Conservation (phyloP, 1,140 invertebrate genomes). For the Probaryconus sp. region DNA sequence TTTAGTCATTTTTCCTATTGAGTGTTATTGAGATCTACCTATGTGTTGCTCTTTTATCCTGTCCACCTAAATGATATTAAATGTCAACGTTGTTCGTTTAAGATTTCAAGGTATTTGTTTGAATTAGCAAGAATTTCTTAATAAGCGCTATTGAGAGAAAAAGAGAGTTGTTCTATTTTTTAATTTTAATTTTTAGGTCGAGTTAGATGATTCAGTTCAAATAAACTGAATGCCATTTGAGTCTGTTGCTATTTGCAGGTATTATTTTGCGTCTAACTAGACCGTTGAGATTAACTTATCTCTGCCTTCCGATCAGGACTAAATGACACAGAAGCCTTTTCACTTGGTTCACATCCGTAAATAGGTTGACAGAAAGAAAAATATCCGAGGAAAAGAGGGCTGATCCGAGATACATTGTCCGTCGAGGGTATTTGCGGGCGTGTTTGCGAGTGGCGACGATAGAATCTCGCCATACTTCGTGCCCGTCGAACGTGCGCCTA, state of each 20-base stretch:
- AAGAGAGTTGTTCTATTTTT: no score
- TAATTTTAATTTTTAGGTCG: no score
- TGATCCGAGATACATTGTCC: constrained; percentile 59
- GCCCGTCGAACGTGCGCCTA: constrained; percentile 21
- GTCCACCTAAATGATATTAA: no score
- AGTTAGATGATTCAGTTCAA: no score
- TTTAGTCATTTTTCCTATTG: background rate
- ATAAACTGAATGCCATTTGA: no score
- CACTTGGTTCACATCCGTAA: constrained; percentile 18
- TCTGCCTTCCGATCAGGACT: background rate
- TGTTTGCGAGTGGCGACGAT: constrained; percentile 59
- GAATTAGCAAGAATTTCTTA: no score
- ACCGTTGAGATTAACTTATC: background rate
- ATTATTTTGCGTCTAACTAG: background rate
- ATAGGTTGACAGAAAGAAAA: constrained; percentile 34
- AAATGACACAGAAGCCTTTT: constrained; percentile 1
- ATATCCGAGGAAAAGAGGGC: constrained; percentile 30
- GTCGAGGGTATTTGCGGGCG: constrained; percentile 51
- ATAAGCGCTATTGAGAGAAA: no score
- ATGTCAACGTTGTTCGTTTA: no score
- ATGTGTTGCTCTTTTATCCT: no score
- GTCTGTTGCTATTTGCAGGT: no score
- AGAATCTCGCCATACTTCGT: constrained; percentile 55
- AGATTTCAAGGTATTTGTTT: no score
- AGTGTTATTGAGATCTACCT: no score